These are phyloP conservation scores for Saxicola maurus DNA, from an alignment of 2,797 vertebrate species.

Conservation along the genomic window DNA sequence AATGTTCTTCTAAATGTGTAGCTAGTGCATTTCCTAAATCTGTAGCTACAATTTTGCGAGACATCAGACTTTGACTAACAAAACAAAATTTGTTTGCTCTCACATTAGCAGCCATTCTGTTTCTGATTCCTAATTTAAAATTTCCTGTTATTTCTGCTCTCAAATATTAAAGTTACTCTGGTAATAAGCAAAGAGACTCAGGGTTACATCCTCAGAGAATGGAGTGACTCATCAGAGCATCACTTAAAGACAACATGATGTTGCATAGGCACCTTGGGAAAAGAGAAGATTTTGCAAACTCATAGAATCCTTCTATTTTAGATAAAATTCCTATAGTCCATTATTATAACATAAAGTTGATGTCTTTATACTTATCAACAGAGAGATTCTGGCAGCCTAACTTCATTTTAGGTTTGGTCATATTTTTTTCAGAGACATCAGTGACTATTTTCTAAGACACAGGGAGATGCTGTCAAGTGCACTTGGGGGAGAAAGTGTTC, in stretches of 20 bases:
- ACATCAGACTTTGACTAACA: background rate
- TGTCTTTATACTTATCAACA: background rate
- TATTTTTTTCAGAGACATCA: background rate
- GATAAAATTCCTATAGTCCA: background rate
- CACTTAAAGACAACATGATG: background rate
- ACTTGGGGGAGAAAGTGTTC: background rate
- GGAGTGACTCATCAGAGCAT: background rate
- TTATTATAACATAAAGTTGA: background rate
- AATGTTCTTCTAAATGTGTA: slow-evolving; percentile 19
- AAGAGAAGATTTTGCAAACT: background rate
- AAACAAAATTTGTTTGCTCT: slow-evolving; percentile 15
- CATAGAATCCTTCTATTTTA: background rate
- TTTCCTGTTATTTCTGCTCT: background rate
- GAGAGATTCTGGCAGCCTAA: background rate
- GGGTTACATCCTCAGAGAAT: background rate
- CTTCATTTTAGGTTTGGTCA: background rate
- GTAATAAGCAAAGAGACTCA: background rate
- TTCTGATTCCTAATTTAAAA: slow-evolving; percentile 26
- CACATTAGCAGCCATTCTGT: slow-evolving; percentile 15
- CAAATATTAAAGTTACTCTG: background rate
- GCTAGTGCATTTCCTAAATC: background rate
- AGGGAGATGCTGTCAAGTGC: background rate
- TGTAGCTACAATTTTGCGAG: background rate
- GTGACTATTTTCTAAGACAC: background rate
- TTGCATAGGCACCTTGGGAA: background rate